These are phyloP conservation scores for Rhamphomyia laevipes DNA, from an alignment of 2,888 invertebrate genomes.

Conservation along the genomic window DNA sequence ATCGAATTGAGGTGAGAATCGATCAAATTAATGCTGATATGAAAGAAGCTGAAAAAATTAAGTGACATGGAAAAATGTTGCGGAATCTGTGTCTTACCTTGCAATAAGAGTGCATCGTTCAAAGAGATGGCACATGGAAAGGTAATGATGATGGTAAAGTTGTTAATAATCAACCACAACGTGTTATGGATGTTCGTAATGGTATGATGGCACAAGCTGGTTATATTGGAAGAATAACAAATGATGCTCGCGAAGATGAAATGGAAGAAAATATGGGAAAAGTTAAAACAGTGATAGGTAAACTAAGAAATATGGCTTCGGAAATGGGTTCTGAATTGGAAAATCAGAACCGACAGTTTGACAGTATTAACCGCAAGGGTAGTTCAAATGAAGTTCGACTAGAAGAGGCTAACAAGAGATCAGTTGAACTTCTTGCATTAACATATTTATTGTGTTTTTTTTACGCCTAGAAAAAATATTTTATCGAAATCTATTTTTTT, in stretches of 20 bases:
- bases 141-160: slow-evolving; percentile 97
- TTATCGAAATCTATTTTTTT: too few relatives aligned
- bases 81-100: slow-evolving; percentile 95
- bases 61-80: slow-evolving; percentile 99
- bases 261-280: slow-evolving; percentile 99
- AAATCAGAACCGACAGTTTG: slow-evolving; percentile 95
- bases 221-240: slow-evolving; percentile 94
- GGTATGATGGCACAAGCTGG: slow-evolving; percentile 86
- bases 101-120: slow-evolving; percentile 72
- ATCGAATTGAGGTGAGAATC: slow-evolving; percentile 99
- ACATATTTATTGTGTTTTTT: too few relatives aligned
- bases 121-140: slow-evolving; percentile 90
- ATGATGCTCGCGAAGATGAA: slow-evolving; percentile 96
- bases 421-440: slow-evolving; percentile 8
- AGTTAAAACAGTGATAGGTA: slow-evolving; percentile 95
- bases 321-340: slow-evolving; percentile 98
- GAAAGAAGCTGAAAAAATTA: slow-evolving; percentile 98
- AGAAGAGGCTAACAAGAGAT: slow-evolving; percentile 8
- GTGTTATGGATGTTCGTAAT: slow-evolving; percentile 90
- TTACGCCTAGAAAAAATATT: too few relatives aligned
- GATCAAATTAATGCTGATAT: slow-evolving; percentile 99
- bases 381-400: not conserved
- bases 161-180: slow-evolving; percentile 86
- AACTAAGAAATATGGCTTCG: slow-evolving; percentile 98
- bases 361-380: slow-evolving; percentile 87